These are phyloP conservation scores for Dichetophora obliterata DNA, from an alignment of 2,888 invertebrate species.

Conservation along the genomic window DNA sequence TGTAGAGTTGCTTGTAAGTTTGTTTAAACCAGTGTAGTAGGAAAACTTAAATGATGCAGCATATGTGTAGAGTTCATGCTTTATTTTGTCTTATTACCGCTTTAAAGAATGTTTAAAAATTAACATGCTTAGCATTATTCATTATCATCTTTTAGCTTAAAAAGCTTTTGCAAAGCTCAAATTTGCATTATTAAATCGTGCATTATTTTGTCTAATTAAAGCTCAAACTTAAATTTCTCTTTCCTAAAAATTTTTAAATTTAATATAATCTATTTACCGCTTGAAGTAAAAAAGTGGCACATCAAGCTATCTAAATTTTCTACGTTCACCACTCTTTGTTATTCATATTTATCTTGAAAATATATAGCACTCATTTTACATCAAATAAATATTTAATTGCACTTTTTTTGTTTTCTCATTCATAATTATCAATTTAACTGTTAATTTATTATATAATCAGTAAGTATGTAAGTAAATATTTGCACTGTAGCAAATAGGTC, in stretches of 20 bases:
- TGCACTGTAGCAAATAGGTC: neutral
- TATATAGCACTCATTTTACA: neutral
- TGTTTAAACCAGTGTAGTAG: neutral
- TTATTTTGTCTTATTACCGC: too few relatives aligned
- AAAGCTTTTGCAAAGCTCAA: too few relatives aligned
- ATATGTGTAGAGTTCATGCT: too few relatives aligned
- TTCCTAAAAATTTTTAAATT: too few relatives aligned
- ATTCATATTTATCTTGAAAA: neutral
- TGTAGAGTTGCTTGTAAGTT: neutral
- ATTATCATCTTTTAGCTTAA: too few relatives aligned
- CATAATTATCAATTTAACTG: neutral
- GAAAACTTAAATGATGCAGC: neutral
- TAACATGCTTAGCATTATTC: too few relatives aligned
- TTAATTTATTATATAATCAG: slow-evolving; percentile 1
- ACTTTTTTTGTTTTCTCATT: neutral
- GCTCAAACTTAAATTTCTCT: too few relatives aligned
- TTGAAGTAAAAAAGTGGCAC: too few relatives aligned
- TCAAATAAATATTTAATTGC: neutral
- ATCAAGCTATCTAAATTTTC: neutral
- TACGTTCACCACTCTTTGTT: neutral
- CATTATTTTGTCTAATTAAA: too few relatives aligned
- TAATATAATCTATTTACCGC: too few relatives aligned
- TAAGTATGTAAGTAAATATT: slow-evolving; percentile 3
- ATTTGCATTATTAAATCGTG: too few relatives aligned
- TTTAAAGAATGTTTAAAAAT: too few relatives aligned